phyloP scores from a whole-genome alignment of 2,888 invertebrate genomes.

The Polymixis lichenea region DNA sequence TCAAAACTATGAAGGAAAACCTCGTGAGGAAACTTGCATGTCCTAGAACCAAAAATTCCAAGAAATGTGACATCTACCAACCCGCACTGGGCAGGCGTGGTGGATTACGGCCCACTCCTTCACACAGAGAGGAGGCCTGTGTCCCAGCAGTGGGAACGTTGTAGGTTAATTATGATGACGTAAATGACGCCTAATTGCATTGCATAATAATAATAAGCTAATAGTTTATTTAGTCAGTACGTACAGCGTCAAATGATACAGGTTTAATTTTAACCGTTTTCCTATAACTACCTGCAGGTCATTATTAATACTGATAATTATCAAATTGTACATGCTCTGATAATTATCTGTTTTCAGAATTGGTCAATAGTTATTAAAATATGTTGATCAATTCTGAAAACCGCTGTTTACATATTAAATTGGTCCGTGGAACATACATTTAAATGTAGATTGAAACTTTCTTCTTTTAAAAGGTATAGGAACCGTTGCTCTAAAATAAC shows the following conservation, averaged over 20 bases:
- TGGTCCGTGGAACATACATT: background rate
- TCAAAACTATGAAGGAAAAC: no score
- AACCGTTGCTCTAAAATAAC: background rate
- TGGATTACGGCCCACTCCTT: no score
- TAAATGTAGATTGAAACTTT: background rate
- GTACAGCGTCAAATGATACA: background rate
- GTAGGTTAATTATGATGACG: no score
- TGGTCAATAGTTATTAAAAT: background rate
- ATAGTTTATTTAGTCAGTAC: background rate
- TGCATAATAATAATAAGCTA: background rate
- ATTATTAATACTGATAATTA: no score
- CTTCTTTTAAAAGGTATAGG: background rate
- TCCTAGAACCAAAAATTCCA: no score
- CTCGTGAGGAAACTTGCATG: no score
- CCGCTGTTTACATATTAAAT: background rate
- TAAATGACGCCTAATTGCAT: no score
- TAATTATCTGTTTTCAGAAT: slow-evolving; percentile 16
- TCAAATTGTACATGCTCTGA: background rate
- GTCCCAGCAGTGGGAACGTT: no score
- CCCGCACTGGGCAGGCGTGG: no score
- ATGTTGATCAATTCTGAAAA: slow-evolving; percentile 10
- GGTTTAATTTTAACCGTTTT: background rate
- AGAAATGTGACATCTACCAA: no score
- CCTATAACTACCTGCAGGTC: background rate
- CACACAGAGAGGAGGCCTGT: no score